Conservation (phyloP, 2,888 invertebrate genomes). For the Machimus atricapillus region DNA sequence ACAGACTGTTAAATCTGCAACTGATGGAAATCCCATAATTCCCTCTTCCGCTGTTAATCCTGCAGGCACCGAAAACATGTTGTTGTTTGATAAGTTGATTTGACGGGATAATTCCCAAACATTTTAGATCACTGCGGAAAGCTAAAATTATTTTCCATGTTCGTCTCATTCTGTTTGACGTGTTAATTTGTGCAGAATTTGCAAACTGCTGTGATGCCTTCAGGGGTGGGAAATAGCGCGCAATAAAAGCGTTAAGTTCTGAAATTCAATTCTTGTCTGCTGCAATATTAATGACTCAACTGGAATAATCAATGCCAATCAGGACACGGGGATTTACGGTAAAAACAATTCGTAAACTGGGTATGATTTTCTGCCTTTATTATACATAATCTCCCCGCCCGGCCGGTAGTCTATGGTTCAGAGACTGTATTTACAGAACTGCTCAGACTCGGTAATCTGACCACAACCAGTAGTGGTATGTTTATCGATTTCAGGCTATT, state of each 20-base stretch:
- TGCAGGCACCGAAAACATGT: not conserved
- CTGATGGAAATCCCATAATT: not conserved
- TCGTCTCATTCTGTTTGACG: not conserved
- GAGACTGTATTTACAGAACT: not conserved
- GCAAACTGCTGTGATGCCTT: not conserved
- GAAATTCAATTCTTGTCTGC: slow-evolving; percentile 4
- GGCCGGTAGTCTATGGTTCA: not conserved
- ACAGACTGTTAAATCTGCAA: not conserved
- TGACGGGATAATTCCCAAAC: not conserved
- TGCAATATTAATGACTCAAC: not conserved
- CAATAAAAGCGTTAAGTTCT: not conserved
- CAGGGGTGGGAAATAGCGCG: not conserved
- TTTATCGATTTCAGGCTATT: not conserved
- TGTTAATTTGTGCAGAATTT: not conserved
- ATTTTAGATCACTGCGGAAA: not conserved
- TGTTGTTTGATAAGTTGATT: not conserved
- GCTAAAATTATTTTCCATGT: not conserved
- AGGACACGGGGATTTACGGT: not conserved
- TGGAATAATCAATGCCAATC: not conserved
- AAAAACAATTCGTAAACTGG: not conserved
- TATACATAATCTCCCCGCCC: not conserved
- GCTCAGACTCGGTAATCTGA: not conserved
- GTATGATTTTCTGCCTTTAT: not conserved
- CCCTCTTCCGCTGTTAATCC: not conserved
- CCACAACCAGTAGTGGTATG: not conserved